Evolutionary conservation across 2,113 vertebrate species (phyloP).

Genomic region (Ceyx cyanopectus): DNA sequence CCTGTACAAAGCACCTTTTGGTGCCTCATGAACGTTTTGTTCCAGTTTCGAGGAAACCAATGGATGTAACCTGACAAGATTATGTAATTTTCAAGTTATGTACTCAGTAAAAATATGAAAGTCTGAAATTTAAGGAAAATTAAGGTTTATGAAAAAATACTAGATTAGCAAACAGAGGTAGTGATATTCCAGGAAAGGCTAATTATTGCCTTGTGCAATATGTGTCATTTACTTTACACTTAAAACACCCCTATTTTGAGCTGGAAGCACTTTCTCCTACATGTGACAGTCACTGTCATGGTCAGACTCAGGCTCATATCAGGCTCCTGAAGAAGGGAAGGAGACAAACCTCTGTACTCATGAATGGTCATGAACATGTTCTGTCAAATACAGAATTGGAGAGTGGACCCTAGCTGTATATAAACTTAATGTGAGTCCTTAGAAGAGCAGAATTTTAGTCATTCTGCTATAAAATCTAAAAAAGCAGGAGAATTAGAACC

Average conservation of each 20-base stretch:
- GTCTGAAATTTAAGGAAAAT: neutral
- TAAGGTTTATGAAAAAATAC: neutral
- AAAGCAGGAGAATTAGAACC: neutral
- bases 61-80: neutral
- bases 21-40: neutral
- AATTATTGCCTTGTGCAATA: neutral
- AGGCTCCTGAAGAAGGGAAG: neutral
- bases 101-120: neutral
- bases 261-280: neutral
- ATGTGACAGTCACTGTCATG: neutral
- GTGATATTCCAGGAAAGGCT: neutral
- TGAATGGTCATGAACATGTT: accelerated
- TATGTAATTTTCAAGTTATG: neutral
- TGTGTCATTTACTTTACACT: neutral
- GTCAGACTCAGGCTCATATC: neutral
- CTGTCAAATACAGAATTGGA: neutral
- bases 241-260: neutral
- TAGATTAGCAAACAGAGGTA: neutral
- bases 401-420: neutral
- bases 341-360: neutral
- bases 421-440: neutral
- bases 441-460: neutral
- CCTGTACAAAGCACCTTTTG: neutral
- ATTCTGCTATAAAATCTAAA: neutral
- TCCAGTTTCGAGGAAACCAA: neutral